Evolutionary conservation across 37 sponge, comb jelly and placozoan species (phyloP).

Genomic region (Cladorhizidae sp.): DNA sequence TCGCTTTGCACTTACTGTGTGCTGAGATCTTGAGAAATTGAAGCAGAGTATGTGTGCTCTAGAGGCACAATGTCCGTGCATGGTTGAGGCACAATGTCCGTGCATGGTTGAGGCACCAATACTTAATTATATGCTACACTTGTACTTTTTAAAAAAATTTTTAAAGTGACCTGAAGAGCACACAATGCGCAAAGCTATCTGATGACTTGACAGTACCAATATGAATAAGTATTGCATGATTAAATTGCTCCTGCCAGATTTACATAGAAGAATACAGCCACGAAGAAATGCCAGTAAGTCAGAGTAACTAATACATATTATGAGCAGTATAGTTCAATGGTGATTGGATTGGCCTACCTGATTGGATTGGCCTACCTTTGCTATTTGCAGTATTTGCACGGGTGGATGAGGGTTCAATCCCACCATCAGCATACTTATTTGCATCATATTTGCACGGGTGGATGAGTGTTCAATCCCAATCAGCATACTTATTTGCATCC

Average conservation of each 20-base stretch:
- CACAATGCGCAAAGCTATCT: neutral
- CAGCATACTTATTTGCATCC: too few species aligned
- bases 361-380: too few species aligned
- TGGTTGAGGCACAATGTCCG: too few species aligned
- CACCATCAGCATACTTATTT: too few species aligned
- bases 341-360: too few species aligned
- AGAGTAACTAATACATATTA: neutral
- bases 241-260: conserved; percentile 13
- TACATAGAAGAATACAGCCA: conserved; percentile 57
- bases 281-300: conserved; percentile 87
- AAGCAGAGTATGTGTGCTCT: neutral
- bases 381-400: too few species aligned
- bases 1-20: neutral
- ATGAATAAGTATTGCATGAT: neutral
- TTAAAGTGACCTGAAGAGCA: conserved; percentile 14
- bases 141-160: neutral
- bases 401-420: too few species aligned
- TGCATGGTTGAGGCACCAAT: conserved; percentile 41
- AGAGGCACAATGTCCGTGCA: too few species aligned
- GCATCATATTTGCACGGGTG: too few species aligned
- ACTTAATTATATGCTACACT: conserved; percentile 19
- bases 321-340: too few species aligned
- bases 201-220: conserved; percentile 5
- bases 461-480: too few species aligned
- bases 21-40: neutral